phyloP scores from a whole-genome alignment of 2,113 vertebrate genomes.

The Oenanthe melanoleuca region DNA sequence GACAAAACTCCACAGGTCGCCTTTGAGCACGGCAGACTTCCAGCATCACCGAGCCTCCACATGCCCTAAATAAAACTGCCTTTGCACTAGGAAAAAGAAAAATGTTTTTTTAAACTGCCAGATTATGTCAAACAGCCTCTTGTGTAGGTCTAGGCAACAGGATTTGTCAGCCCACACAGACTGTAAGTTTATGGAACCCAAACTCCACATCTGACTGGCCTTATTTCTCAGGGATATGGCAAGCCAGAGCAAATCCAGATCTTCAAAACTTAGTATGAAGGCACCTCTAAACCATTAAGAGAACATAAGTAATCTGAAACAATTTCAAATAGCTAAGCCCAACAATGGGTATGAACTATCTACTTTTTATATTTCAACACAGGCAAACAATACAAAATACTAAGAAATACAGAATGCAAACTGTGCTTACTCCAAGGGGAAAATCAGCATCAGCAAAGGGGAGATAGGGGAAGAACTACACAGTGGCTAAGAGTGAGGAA shows the following conservation, averaged over 20 bases:
- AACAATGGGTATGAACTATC: neutral
- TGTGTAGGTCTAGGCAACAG: neutral
- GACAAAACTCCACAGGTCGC: conserved; percentile 40
- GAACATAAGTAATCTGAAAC: neutral
- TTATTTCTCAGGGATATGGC: neutral
- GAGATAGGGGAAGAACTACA: neutral
- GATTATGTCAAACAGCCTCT: conserved; percentile 42
- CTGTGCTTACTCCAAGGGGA: neutral
- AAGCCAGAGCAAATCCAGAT: neutral
- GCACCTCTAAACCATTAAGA: neutral
- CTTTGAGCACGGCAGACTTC: conserved; percentile 35
- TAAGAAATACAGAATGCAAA: neutral
- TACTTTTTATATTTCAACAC: neutral
- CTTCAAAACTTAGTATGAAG: neutral
- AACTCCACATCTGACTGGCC: neutral
- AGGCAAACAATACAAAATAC: neutral
- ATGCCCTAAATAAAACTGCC: conserved; percentile 23
- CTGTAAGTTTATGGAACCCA: neutral
- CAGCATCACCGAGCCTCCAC: conserved; percentile 4
- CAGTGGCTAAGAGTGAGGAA: neutral
- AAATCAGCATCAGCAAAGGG: neutral
- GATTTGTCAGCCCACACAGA: conserved; percentile 40
- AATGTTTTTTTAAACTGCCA: conserved; percentile 50
- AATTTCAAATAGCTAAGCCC: neutral
- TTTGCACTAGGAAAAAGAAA: conserved; percentile 36